phyloP scores from a whole-genome alignment of 1,140 invertebrate genomes.

The Drosophila asahinai region DNA sequence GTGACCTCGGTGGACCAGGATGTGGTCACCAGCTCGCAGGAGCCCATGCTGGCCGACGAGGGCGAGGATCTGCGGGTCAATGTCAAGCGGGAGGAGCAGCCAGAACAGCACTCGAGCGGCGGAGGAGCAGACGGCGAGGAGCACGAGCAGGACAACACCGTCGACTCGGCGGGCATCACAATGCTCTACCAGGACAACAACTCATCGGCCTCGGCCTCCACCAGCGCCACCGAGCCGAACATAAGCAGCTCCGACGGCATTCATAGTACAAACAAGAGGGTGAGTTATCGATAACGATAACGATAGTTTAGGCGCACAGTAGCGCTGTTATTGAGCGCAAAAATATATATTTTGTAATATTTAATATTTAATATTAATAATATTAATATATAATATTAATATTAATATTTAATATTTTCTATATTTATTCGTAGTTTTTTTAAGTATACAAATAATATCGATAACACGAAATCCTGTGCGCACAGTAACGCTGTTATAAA shows the following conservation, averaged over 20 bases:
- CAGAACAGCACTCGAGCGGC: neutral
- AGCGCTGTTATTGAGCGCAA: too few relatives aligned
- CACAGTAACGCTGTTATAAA: too few relatives aligned
- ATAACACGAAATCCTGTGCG: too few relatives aligned
- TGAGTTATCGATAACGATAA: conserved; percentile 36
- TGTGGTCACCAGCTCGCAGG: conserved; percentile 91
- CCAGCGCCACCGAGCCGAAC: conserved; percentile 75
- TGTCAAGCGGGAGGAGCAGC: conserved; percentile 67
- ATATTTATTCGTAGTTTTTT: too few relatives aligned
- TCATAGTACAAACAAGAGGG: conserved; percentile 85
- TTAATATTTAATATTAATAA: too few relatives aligned
- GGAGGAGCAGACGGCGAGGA: conserved; percentile 75
- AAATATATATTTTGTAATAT: too few relatives aligned
- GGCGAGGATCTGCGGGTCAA: conserved; percentile 79
- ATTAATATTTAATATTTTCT: too few relatives aligned
- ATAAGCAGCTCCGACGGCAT: conserved; percentile 84
- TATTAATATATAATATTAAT: too few relatives aligned
- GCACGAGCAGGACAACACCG: conserved; percentile 89
- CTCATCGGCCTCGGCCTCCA: conserved; percentile 72
- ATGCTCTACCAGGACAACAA: conserved; percentile 74
- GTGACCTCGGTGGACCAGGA: conserved; percentile 85
- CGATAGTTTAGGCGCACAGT: too few relatives aligned
- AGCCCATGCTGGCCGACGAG: conserved; percentile 86
- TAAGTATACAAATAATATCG: too few relatives aligned
- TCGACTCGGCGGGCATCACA: conserved; percentile 87